phyloP scores from a whole-genome alignment of 2,113 vertebrate species.

The Tragelaphus scriptus region DNA sequence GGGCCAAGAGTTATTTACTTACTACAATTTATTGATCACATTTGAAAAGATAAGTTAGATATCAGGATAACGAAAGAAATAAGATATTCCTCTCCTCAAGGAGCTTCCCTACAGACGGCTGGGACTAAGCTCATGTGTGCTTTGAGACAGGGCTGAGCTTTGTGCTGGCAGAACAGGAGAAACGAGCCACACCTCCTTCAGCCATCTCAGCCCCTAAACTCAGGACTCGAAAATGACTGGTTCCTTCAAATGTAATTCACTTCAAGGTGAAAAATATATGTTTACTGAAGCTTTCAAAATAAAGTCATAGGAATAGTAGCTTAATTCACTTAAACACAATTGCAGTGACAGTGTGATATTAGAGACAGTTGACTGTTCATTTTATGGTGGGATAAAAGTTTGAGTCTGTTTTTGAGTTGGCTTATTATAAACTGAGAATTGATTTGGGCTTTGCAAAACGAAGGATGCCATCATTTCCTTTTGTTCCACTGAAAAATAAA shows the following conservation, averaged over 20 bases:
- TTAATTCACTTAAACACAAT: background rate
- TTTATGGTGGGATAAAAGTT: background rate
- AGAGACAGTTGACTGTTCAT: background rate
- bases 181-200: fast-evolving
- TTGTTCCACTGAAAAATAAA: constrained; percentile 10
- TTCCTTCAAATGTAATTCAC: background rate
- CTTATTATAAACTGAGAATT: constrained; percentile 1
- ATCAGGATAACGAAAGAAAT: background rate
- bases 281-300: background rate
- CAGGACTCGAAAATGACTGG: background rate
- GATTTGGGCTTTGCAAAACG: background rate
- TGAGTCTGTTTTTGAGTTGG: background rate
- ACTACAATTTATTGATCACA: background rate
- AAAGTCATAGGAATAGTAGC: background rate
- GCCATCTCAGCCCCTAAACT: background rate
- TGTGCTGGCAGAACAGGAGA: background rate
- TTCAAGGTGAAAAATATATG: background rate
- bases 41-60: background rate
- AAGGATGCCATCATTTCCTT: background rate
- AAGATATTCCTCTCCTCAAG: background rate
- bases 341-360: background rate
- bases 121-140: background rate
- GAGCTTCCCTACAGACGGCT: background rate
- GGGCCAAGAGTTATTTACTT: background rate
- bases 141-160: background rate